Conservation (phyloP, 2,797 vertebrate genomes). For the Sebastiscus tertius region DNA sequence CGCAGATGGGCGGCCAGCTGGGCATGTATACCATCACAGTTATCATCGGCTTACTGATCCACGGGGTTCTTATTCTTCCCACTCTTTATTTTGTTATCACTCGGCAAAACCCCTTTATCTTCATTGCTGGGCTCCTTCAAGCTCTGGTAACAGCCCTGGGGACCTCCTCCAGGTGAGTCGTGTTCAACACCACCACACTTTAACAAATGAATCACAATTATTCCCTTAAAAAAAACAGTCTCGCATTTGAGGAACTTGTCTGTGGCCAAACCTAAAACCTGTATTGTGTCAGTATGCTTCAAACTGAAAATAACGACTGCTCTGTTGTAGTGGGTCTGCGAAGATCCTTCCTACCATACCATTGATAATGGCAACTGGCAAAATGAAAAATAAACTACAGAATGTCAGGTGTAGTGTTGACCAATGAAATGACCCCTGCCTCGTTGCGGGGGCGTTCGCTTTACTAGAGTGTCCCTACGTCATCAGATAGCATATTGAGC, state of each 20-base stretch:
- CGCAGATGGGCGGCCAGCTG: slow-evolving; percentile 94
- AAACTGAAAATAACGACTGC: no score
- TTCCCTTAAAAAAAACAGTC: not conserved
- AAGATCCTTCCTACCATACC: no score
- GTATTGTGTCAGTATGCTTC: no score
- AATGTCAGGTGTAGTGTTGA: no score
- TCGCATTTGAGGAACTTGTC: not conserved
- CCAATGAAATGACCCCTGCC: no score
- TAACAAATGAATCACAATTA: not conserved
- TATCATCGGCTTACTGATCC: slow-evolving; percentile 93
- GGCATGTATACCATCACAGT: slow-evolving; percentile 98
- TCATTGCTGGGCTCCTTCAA: slow-evolving; percentile 93
- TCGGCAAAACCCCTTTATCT: slow-evolving; percentile 93
- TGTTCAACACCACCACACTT: not conserved
- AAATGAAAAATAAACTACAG: no score
- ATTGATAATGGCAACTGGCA: no score
- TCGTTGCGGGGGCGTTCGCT: no score
- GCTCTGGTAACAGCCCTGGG: slow-evolving; percentile 94
- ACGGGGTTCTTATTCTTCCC: slow-evolving; percentile 90
- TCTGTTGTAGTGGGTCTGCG: no score
- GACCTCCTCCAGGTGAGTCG: slow-evolving; percentile 93
- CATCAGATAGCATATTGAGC: no score
- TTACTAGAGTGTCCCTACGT: no score
- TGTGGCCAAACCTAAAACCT: not conserved
- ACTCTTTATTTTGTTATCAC: slow-evolving; percentile 94